phyloP scores from a whole-genome alignment of 2,113 vertebrate species.

The Pangasianodon gigas region DNA sequence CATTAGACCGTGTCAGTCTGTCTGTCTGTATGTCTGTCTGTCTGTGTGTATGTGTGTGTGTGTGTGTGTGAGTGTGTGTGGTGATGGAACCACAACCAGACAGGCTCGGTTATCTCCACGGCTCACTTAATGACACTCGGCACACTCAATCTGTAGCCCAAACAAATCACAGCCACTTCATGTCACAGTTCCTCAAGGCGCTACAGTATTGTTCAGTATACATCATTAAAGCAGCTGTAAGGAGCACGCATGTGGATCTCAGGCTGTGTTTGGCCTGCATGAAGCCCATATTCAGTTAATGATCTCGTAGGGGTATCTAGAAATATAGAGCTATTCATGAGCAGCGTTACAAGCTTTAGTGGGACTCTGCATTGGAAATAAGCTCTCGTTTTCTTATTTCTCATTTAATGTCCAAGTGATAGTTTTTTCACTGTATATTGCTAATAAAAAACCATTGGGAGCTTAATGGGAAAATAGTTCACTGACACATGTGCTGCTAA shows the following conservation, averaged over 20 bases:
- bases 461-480: conserved; percentile 13
- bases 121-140: conserved; percentile 52
- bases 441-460: conserved; percentile 22
- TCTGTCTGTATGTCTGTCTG: not conserved
- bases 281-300: conserved; percentile 2
- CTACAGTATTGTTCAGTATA: not conserved
- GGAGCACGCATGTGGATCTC: conserved; percentile 1
- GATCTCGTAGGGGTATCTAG: not conserved
- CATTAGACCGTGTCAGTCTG: not conserved
- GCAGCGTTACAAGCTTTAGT: not conserved
- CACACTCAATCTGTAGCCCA: conserved; percentile 45
- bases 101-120: conserved; percentile 44
- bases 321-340: not conserved
- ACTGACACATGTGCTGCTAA: not conserved
- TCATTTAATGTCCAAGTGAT: not conserved
- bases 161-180: conserved; percentile 45
- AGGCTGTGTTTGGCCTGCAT: not conserved
- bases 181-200: conserved; percentile 40
- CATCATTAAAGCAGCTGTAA: conserved; percentile 16
- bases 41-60: not conserved
- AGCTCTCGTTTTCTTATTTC: conserved; percentile 4
- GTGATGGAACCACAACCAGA: not conserved
- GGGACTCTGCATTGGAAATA: not conserved
- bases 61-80: conserved; percentile 16
- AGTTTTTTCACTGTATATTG: not conserved